Conservation (phyloP, 1,140 invertebrate species). For the Lutraria rhynchaena region DNA sequence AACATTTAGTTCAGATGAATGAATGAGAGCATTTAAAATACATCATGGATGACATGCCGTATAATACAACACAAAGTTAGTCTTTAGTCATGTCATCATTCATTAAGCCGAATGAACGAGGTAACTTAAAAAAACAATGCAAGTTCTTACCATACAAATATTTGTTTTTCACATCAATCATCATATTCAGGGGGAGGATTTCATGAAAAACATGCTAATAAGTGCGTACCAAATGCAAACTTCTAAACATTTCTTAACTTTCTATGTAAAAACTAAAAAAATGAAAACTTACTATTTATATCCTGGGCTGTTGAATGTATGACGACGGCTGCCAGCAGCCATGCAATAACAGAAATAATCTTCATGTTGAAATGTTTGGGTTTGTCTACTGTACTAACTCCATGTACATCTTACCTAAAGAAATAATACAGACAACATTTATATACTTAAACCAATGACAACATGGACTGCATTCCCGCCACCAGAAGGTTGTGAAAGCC, state of each 20-base stretch:
- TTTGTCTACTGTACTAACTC: constrained; percentile 10
- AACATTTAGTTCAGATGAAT: no score
- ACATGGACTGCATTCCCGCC: not conserved
- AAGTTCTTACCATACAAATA: no score
- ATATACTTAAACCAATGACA: constrained; percentile 35
- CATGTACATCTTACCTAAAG: constrained; percentile 42
- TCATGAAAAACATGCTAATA: not conserved
- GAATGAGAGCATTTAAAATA: no score
- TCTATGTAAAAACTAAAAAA: constrained; percentile 7
- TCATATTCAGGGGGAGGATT: no score
- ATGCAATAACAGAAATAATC: constrained; percentile 11
- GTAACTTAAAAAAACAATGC: no score
- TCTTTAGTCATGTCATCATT: no score
- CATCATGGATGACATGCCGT: no score
- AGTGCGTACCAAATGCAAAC: constrained; percentile 34
- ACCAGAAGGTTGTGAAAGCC: constrained; percentile 7
- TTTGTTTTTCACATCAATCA: no score
- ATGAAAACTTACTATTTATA: constrained; percentile 9
- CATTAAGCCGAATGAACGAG: no score
- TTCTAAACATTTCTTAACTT: not conserved
- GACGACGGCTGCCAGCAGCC: constrained; percentile 39
- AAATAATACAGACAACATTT: constrained; percentile 38
- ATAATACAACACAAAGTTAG: no score
- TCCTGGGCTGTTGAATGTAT: constrained; percentile 1
- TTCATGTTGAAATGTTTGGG: constrained; percentile 21